Evolutionary conservation across 2,797 vertebrate species (phyloP).

Genomic region (Pygocentrus nattereri): DNA sequence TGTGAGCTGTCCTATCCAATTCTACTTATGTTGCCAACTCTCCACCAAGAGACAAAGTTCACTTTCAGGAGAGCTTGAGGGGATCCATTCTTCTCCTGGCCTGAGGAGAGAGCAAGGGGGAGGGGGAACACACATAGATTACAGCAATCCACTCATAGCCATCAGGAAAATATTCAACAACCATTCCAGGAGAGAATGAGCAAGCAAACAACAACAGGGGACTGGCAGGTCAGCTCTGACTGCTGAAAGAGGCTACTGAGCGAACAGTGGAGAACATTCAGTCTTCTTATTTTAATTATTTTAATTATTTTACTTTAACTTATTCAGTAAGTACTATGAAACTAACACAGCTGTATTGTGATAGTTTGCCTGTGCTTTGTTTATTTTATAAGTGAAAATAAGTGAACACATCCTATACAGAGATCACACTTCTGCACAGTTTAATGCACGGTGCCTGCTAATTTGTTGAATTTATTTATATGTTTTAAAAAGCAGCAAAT

Average conservation of each 20-base stretch:
- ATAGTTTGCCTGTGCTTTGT: too few species aligned
- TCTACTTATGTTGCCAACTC: conserved; percentile 55
- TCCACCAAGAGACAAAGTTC: conserved; percentile 57
- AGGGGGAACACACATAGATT: conserved; percentile 36
- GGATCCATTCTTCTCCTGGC: conserved; percentile 54
- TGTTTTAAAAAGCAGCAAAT: too few species aligned
- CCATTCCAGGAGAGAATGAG: conserved; percentile 46
- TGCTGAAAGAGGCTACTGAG: conserved; percentile 1
- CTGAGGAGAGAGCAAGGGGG: background rate
- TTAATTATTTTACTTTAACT: too few species aligned
- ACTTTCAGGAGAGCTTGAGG: conserved; percentile 58
- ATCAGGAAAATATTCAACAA: conserved; percentile 51
- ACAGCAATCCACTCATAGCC: conserved; percentile 28
- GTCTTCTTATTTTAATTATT: too few species aligned
- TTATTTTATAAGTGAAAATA: too few species aligned
- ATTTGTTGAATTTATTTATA: too few species aligned
- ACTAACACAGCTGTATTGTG: too few species aligned
- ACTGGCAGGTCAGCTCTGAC: background rate
- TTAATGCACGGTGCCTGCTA: too few species aligned
- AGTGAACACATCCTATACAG: too few species aligned
- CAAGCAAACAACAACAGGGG: conserved; percentile 22
- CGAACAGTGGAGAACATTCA: background rate
- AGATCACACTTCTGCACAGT: too few species aligned
- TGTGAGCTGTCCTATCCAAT: conserved; percentile 50
- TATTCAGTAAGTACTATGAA: too few species aligned